Conservation (phyloP, 1,140 invertebrate genomes). For the Lamellibrachia luymesi region DNA sequence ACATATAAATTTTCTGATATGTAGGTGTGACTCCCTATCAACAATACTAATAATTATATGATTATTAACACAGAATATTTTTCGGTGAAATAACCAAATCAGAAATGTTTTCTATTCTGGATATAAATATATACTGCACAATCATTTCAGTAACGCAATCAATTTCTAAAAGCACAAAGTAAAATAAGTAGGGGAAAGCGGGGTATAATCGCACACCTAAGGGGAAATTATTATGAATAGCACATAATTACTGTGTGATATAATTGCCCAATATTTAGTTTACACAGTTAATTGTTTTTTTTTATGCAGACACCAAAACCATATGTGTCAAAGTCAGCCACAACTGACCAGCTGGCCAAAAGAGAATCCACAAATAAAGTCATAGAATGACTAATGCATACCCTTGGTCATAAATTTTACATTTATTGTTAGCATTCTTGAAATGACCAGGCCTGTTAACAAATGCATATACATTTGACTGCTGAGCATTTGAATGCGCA, state of each 20-base stretch:
- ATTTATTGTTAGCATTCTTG: background rate
- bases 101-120: background rate
- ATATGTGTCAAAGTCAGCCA: background rate
- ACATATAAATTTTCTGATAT: background rate
- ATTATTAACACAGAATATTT: background rate
- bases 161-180: background rate
- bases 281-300: background rate
- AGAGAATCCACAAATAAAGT: background rate
- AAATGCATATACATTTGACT: no score
- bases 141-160: background rate
- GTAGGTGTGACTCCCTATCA: background rate
- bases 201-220: background rate
- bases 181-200: background rate
- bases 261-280: background rate
- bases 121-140: background rate
- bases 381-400: background rate
- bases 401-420: background rate
- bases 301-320: background rate
- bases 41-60: background rate
- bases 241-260: background rate
- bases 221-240: background rate
- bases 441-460: background rate
- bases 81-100: background rate
- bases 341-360: background rate
- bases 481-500: no score